These are phyloP conservation scores for Scalopus aquaticus DNA, from an alignment of 2,113 vertebrate species.

Conservation along the genomic window DNA sequence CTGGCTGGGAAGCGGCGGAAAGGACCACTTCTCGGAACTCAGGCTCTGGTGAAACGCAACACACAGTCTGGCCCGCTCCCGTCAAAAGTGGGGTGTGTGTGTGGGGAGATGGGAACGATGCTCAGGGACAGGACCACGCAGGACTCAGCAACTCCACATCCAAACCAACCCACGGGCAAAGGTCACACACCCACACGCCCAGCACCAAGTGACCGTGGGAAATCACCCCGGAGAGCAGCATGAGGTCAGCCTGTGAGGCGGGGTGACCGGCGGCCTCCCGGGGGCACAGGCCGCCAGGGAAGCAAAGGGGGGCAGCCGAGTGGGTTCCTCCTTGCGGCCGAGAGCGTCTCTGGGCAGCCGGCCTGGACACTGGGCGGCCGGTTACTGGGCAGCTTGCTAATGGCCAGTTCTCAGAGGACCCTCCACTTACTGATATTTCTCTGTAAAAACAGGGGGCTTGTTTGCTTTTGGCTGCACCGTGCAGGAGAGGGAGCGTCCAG, in stretches of 20 bases:
- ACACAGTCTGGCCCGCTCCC: accelerated
- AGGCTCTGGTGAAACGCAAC: not conserved
- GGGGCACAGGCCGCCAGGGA: not conserved
- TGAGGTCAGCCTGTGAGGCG: too few species aligned
- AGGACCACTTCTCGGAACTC: not conserved
- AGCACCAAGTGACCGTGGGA: not conserved
- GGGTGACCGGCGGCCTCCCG: not conserved
- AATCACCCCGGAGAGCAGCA: too few species aligned
- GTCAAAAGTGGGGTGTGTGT: not conserved
- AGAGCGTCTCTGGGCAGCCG: not conserved
- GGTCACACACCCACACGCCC: not conserved
- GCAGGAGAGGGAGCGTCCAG: not conserved
- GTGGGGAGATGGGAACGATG: accelerated
- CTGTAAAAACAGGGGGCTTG: not conserved
- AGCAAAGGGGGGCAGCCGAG: accelerated
- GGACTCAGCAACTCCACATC: not conserved
- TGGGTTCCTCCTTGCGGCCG: too few species aligned
- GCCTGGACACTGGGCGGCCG: too few species aligned
- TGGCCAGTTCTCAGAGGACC: not conserved
- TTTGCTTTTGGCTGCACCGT: not conserved
- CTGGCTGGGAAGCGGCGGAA: not conserved
- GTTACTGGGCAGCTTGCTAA: not conserved
- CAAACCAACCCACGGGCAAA: not conserved
- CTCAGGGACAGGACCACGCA: not conserved
- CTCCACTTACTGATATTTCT: not conserved